Conservation (phyloP, 2,113 vertebrate genomes). For the Anas platyrhynchos region DNA sequence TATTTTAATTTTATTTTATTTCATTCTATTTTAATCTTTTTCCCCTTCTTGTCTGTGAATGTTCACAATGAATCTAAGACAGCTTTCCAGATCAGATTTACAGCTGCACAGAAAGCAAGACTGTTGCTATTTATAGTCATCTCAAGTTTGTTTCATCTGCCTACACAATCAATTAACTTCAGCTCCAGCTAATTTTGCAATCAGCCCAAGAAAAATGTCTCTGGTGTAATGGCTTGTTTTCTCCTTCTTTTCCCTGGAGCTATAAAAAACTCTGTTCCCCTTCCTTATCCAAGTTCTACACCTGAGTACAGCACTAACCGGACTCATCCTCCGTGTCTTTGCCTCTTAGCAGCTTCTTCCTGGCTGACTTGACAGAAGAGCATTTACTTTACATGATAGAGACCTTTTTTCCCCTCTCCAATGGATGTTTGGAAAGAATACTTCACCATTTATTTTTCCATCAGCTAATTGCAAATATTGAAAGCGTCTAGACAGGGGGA, state of each 20-base stretch:
- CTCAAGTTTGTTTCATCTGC: slow-evolving; percentile 68
- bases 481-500: slow-evolving; percentile 41
- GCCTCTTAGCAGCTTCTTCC: slow-evolving; percentile 32
- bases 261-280: slow-evolving; percentile 37
- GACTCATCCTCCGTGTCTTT: slow-evolving; percentile 7
- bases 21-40: background rate
- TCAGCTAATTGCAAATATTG: slow-evolving; percentile 64
- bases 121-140: slow-evolving; percentile 64
- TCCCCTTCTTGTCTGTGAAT: background rate
- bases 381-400: slow-evolving; percentile 38
- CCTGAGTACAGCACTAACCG: background rate
- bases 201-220: slow-evolving; percentile 58
- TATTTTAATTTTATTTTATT: background rate
- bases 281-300: slow-evolving; percentile 22
- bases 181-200: slow-evolving; percentile 70
- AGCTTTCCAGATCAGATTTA: slow-evolving; percentile 45
- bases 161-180: slow-evolving; percentile 71
- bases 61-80: slow-evolving; percentile 10
- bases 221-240: slow-evolving; percentile 47
- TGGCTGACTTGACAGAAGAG: background rate
- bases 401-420: slow-evolving; percentile 35
- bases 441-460: slow-evolving; percentile 52
- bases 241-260: slow-evolving; percentile 31
- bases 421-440: slow-evolving; percentile 50
- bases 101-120: slow-evolving; percentile 33